Evolutionary conservation across 2,888 invertebrate genomes (phyloP), one percentile per base, ranked within the genome.

Genomic region (Monochamus alternatus): DNA sequence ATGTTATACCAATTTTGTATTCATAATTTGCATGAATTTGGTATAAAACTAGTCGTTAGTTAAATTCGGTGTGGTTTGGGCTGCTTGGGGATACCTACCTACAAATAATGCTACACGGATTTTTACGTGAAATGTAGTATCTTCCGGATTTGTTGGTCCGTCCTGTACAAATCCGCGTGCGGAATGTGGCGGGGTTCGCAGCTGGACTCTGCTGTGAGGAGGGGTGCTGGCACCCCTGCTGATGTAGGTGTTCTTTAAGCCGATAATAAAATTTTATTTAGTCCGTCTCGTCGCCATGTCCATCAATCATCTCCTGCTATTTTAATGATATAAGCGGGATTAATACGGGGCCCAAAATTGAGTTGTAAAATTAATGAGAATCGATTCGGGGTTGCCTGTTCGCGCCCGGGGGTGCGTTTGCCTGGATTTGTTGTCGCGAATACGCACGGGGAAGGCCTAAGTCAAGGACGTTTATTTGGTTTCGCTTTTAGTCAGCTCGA

Each of bases 141-240:
- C 2, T 38, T 5, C 1, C 7, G 2, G 2, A 31, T 66, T 52
- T 31, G 9, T 31, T 14, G 14, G 55, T 3, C 31, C 67, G 31
- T 58, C 67, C 58, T 55, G 55, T 67, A 67, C 14, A 86, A 85
- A 86, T 85, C 85, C 84, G 86, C 83, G 82, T 84, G 84, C 84
- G 86, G 86, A 86, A 86, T 86, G 85, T 84, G 86, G 84, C 85
- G 84, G 83, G 81, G 83, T 83, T 84, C 84, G 79, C 84, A 85
- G 84, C 84, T 79, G 85, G 85, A 84, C 84, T 84, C 82, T 75
- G 75, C 68, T 75, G 58, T 67, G 64, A 55, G 63, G 74, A 75
- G 77, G 81, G 76, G 75, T 73, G 78, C 67, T 63, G 67, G 76
- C 74, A 73, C 78, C 81, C 82, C 81, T 79, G 77, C 77, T 78